Conservation (phyloP, 1,140 invertebrate genomes). For the Rhopalosiphum padi region DNA sequence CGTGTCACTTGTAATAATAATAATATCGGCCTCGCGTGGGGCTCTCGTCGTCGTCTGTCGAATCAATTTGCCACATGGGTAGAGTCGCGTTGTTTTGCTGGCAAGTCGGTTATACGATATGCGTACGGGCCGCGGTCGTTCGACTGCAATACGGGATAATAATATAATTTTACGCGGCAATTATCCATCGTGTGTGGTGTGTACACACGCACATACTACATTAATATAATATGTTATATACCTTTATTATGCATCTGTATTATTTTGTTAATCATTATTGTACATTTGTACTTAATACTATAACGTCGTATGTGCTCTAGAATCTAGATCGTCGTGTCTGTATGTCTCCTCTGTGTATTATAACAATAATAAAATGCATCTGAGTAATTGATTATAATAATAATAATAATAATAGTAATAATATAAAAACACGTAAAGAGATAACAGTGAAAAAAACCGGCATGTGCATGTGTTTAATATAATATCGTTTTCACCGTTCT, state of each 20-base stretch:
- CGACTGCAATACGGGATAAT: conserved; percentile 18
- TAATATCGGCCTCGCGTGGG: neutral
- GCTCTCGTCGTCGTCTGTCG: neutral
- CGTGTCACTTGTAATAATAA: neutral
- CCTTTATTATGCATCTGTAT: neutral
- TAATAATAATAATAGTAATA: neutral
- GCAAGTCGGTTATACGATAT: conserved; percentile 27
- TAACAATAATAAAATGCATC: neutral
- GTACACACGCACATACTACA: neutral
- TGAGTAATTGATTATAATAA: neutral
- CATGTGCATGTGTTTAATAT: neutral
- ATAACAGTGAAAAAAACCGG: neutral
- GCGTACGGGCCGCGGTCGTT: neutral
- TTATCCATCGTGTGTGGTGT: neutral
- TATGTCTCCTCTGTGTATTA: neutral
- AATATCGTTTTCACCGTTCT: neutral
- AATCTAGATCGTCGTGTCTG: neutral
- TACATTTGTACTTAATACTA: neutral
- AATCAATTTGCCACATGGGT: conserved; percentile 37
- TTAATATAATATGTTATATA: neutral
- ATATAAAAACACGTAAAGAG: neutral
- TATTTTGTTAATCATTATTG: neutral
- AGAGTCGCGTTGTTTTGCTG: neutral
- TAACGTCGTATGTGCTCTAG: neutral
- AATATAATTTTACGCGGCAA: conserved; percentile 47